Evolutionary conservation across 2,888 invertebrate genomes (phyloP).

Genomic region (Melinopterus prodromus): DNA sequence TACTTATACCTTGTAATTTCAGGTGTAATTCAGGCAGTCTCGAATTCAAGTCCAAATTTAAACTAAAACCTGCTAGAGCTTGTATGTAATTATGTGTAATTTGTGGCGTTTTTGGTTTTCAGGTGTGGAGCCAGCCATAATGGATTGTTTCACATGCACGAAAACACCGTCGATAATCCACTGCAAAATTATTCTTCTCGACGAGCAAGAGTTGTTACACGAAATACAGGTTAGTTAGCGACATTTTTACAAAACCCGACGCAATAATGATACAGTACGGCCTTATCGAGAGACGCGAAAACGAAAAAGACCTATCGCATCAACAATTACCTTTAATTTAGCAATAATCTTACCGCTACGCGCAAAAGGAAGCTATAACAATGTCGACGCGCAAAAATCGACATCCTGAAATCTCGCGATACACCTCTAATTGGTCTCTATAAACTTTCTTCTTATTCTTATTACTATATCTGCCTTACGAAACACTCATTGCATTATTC

Average conservation of each 20-base stretch:
- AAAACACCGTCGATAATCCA: conserved; percentile 55
- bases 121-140: conserved; percentile 38
- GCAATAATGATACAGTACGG: conserved; percentile 11
- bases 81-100: background rate
- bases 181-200: conserved; percentile 87
- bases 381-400: background rate
- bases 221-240: conserved; percentile 80
- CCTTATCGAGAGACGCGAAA: background rate
- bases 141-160: conserved; percentile 59
- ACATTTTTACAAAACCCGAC: conserved; percentile 31
- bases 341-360: background rate
- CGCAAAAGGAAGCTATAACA: background rate
- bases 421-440: background rate
- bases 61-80: too few relatives aligned
- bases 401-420: background rate
- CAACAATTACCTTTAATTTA: conserved; percentile 15
- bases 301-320: background rate
- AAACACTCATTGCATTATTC: background rate
- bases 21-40: too few relatives aligned
- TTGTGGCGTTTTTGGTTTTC: conserved; percentile 19
- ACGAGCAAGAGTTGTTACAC: conserved; percentile 88
- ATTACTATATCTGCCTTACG: background rate
- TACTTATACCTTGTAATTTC: background rate
- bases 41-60: too few relatives aligned
- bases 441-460: background rate